phyloP scores from a whole-genome alignment of 1,140 invertebrate species.

The Sycobia sp. region DNA sequence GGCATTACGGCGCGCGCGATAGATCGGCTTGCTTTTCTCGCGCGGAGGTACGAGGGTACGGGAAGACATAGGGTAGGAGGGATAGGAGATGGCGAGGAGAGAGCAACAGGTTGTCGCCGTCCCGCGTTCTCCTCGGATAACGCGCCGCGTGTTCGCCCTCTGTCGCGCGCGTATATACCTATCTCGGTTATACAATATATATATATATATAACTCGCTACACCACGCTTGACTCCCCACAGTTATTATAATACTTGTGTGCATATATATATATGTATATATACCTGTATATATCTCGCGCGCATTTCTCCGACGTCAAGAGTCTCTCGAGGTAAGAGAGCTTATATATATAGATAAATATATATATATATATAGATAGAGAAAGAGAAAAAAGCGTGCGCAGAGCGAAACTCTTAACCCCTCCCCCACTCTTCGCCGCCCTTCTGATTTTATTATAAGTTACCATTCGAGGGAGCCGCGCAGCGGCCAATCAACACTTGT shows the following conservation, averaged over 20 bases:
- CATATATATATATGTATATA: too few species aligned
- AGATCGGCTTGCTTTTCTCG: too few species aligned
- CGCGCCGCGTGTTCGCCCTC: too few species aligned
- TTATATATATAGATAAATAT: too few species aligned
- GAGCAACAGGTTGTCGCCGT: slow-evolving; percentile 32
- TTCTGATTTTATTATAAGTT: slow-evolving; percentile 9
- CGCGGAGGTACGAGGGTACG: background rate
- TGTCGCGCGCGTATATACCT: too few species aligned
- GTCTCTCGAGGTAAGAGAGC: too few species aligned
- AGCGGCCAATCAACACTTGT: slow-evolving; percentile 22
- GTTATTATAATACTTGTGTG: background rate
- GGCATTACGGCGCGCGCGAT: too few species aligned
- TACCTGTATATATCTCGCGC: background rate
- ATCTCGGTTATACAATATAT: too few species aligned
- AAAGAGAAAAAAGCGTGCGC: too few species aligned
- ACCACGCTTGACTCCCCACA: background rate
- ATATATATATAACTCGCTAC: too few species aligned
- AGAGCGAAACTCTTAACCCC: background rate
- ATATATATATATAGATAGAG: too few species aligned
- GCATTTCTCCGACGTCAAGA: background rate
- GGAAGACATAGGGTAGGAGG: background rate
- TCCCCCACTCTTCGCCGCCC: background rate
- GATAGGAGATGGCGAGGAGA: background rate
- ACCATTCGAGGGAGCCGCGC: background rate
- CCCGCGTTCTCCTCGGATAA: slow-evolving; percentile 4